Evolutionary conservation across 2,888 invertebrate species (phyloP).

Genomic region (Cataglyphis livida): DNA sequence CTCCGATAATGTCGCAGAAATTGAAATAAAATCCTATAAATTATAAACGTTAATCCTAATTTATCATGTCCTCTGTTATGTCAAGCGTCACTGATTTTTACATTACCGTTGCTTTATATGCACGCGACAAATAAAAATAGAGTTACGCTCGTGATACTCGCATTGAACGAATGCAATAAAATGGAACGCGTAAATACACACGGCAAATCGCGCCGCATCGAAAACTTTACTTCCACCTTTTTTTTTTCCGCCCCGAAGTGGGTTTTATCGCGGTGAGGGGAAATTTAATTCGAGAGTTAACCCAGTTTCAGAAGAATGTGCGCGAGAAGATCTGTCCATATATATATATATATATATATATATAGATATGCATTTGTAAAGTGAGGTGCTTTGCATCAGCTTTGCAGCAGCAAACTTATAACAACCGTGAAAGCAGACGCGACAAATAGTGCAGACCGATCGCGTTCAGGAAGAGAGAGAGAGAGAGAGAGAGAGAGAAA

Average conservation of each 20-base stretch:
- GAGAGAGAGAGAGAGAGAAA: no score
- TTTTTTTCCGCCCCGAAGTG: slow-evolving; percentile 34
- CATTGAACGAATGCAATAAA: slow-evolving; percentile 26
- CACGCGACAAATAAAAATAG: slow-evolving; percentile 30
- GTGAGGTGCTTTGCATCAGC: slow-evolving; percentile 34
- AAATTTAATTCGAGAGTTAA: slow-evolving; percentile 74
- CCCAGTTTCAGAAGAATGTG: slow-evolving; percentile 74
- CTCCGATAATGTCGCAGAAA: neutral
- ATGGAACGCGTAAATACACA: slow-evolving; percentile 53
- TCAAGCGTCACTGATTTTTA: slow-evolving; percentile 6
- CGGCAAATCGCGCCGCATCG: slow-evolving; percentile 40
- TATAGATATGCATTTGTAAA: slow-evolving; percentile 42
- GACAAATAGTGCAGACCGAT: slow-evolving; percentile 15
- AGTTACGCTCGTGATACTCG: slow-evolving; percentile 24
- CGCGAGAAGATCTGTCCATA: slow-evolving; percentile 35
- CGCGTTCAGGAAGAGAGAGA: neutral
- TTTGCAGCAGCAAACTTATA: slow-evolving; percentile 35
- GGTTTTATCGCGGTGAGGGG: slow-evolving; percentile 49
- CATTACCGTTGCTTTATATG: neutral
- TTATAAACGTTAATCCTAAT: slow-evolving; percentile 2
- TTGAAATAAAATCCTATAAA: neutral
- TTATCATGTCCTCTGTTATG: neutral
- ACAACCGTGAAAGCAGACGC: slow-evolving; percentile 6
- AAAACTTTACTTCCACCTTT: slow-evolving; percentile 60
- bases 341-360: slow-evolving; percentile 28